Base-by-base conservation (phyloP, 1,140 invertebrate genomes). In the Venustaconcha ellipsiformis region DNA sequence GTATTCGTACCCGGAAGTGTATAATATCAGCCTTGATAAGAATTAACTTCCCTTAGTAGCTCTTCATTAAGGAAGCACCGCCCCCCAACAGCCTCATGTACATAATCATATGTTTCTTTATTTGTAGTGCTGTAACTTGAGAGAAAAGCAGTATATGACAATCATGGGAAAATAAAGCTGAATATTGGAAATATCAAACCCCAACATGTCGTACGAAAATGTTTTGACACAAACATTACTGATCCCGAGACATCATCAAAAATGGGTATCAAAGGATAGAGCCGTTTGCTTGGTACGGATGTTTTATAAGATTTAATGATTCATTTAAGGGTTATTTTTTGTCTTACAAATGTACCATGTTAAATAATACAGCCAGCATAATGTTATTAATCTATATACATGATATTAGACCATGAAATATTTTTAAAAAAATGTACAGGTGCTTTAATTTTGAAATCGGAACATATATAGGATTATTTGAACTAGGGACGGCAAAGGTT, bases 171-270 rank as follows among this genome's bases (percentile, higher is more conserved):
- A 48, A 48, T 48, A 48, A 48, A 48, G 8, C 37, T 8, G 37
- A 6, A 48, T 48, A 26, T 63, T 5, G n/a, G 55, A 57, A 23
- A 30, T 63, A 20, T 62, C 14, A 14, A 26, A 13, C 55, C 15
- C 2, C 20, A 68, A 62, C 6, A 74, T 74, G 65, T 37, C 67
- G 20, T 30, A 26, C 15, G 75, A 77, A 0, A 60, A 55, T 23
- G 30, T 72, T 12, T 55, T 77, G 5, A 63, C 70, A 59, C 70
- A 77, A 57, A 60, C 68, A 30, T 66, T 77, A 6, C 67, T 67
- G 18, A 77, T 77, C 13, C 75, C 75, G 11, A 72, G 55, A 55
- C 70, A 77, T 63, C 70, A 72, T n/a, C 75, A 77, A 55, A 64
- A 65, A 37, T n/a, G 18, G 55, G 59, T 77, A 17, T 72, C 75